phyloP scores from a whole-genome alignment of 2,113 vertebrate species.

The Ciconia boyciana region DNA sequence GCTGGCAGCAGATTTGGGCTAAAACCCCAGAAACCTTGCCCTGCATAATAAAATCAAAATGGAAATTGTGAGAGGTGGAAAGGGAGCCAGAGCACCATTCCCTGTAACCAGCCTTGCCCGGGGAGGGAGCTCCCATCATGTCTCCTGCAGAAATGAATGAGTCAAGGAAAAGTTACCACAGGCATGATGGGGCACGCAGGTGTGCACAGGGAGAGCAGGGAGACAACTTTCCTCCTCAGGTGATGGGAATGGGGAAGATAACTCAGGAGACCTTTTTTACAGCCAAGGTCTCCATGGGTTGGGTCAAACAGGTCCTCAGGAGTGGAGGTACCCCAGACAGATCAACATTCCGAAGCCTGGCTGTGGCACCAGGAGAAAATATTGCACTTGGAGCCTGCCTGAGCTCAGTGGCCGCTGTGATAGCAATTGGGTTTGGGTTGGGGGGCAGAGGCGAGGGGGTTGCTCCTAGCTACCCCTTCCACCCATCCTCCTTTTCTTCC shows the following conservation, averaged over 20 bases:
- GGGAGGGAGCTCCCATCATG: background rate
- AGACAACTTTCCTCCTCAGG: background rate
- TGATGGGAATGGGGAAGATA: background rate
- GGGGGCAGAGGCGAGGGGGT: background rate
- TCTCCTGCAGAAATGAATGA: background rate
- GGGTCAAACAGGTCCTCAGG: background rate
- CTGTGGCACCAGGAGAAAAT: background rate
- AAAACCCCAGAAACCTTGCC: background rate
- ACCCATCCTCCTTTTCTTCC: background rate
- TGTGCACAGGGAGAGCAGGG: background rate
- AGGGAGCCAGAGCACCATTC: background rate
- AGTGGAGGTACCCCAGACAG: background rate
- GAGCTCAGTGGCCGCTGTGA: background rate
- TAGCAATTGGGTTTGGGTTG: background rate
- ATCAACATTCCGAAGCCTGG: rapidly evolving
- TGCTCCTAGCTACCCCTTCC: background rate
- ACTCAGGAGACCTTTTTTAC: background rate
- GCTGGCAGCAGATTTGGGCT: background rate
- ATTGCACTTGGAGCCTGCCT: background rate
- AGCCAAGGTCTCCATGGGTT: background rate
- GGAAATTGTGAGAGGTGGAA: background rate
- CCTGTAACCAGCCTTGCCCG: background rate
- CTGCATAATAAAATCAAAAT: background rate
- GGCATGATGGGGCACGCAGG: too few relatives aligned
- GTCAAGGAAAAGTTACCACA: background rate